Conservation (phyloP, 2,113 vertebrate species). For the Tachuris rubrigastra region DNA sequence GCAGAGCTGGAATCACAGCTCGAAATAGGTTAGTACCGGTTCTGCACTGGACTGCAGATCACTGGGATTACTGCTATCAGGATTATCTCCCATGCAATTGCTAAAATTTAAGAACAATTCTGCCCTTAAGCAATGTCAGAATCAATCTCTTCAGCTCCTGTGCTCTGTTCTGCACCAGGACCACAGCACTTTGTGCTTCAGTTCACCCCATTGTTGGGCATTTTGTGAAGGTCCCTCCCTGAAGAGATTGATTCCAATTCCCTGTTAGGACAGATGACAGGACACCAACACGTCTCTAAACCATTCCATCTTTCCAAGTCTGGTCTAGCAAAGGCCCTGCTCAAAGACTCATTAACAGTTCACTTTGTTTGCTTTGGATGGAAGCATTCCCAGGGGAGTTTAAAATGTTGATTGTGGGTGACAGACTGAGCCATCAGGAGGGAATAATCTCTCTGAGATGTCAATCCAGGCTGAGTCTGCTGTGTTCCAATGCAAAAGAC, state of each 20-base stretch:
- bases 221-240: neutral
- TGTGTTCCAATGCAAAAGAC: neutral
- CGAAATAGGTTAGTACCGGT: neutral
- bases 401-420: neutral
- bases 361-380: neutral
- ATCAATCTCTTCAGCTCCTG: neutral
- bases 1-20: neutral
- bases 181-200: neutral
- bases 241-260: neutral
- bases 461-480: neutral
- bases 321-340: neutral
- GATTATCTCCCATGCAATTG: neutral
- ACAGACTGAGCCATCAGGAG: neutral
- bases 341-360: neutral
- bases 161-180: neutral
- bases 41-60: neutral
- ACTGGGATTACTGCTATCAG: neutral
- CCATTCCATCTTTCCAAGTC: neutral
- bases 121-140: constrained; percentile 19
- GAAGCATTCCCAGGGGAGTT: neutral
- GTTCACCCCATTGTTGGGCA: neutral
- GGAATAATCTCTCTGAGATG: neutral
- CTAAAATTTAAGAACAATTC: neutral
- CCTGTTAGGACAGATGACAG: neutral
- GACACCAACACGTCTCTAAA: neutral